phyloP scores from a whole-genome alignment of 2,797 vertebrate genomes.

The Hozukius guyotensis region DNA sequence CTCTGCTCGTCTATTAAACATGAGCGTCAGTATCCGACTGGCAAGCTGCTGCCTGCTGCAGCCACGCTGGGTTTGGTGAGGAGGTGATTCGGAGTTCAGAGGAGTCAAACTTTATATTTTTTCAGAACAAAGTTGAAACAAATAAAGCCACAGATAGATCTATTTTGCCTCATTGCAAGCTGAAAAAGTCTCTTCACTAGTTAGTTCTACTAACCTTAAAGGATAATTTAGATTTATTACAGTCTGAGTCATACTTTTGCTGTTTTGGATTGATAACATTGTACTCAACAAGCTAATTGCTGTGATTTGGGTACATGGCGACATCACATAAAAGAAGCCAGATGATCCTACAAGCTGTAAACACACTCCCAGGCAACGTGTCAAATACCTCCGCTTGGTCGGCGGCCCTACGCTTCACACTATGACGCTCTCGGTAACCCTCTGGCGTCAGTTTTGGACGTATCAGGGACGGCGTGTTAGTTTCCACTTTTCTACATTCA shows the following conservation, averaged over 20 bases:
- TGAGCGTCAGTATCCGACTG: constrained; percentile 25
- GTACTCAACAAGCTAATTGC: neutral
- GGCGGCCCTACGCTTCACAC: neutral
- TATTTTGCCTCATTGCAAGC: neutral
- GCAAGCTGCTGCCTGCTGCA: constrained; percentile 29
- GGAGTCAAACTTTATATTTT: constrained; percentile 16
- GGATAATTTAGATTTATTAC: neutral
- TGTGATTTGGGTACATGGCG: neutral
- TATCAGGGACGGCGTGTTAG: too few relatives aligned
- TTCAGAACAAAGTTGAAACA: neutral
- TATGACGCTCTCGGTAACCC: neutral
- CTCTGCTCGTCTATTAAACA: constrained; percentile 58
- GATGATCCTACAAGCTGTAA: neutral
- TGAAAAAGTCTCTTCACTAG: neutral
- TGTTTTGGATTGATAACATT: neutral
- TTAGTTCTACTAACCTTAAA: neutral
- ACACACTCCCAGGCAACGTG: neutral
- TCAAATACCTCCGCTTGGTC: neutral
- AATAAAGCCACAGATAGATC: neutral
- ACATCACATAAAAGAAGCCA: neutral
- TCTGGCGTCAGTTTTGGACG: neutral
- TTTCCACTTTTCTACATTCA: rapidly evolving
- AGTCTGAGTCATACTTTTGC: neutral
- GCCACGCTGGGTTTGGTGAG: constrained; percentile 30
- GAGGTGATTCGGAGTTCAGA: constrained; percentile 47